Evolutionary conservation across 1,140 invertebrate species (phyloP), one percentile per base, ranked within the genome.

Genomic region (Brachionus plicatilis): DNA sequence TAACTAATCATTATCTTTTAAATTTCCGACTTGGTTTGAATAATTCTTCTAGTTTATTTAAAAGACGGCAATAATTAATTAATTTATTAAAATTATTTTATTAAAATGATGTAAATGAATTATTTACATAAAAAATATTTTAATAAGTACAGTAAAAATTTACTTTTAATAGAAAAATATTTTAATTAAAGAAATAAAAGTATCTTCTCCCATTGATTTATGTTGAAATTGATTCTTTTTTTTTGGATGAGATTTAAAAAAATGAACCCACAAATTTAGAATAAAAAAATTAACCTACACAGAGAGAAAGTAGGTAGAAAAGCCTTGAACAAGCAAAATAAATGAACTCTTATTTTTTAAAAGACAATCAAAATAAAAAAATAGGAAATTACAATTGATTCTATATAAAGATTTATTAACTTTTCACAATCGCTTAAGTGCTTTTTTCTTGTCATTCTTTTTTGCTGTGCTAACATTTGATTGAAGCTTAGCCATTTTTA

Each of bases 361-460:
- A 72, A 41, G 68, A 72, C 68, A 72, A 72, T 37, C 20, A 72
- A 17, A 37, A 43, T 72, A 43, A 72, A 72, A 43, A 43, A 43
- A 37, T 20, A 72, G 68, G 68, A 72, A 72, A 72, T 72, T 72
- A 72, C 37, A 72, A 72, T 43, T 72, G 37, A 72, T 41, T 37
- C 20, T 41, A 8, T 72, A 43, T 72, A 68, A 29, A 72, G 37
- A 41, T 43, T 20, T 41, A 72, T 53, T 53, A 80, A 27, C 11
- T 68, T 66, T 82, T 82, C 79, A 82, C 37, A 82, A 37, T 45
- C 79, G 33, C 53, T 82, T 82, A 3, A 82, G 79, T 2, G 79
- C 79, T 82, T 82, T 82, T 68, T 82, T 82, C 41, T 82, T 82
- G 65, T 82, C 79, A 47, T 82, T 82, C 29, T 68, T 60, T 82